Percentiles rank a stretch among this genome's conserved stretches.
These are phyloP conservation scores for Vultur gryphus DNA, from an alignment of 2,797 vertebrate genomes.

Conservation along the genomic window DNA sequence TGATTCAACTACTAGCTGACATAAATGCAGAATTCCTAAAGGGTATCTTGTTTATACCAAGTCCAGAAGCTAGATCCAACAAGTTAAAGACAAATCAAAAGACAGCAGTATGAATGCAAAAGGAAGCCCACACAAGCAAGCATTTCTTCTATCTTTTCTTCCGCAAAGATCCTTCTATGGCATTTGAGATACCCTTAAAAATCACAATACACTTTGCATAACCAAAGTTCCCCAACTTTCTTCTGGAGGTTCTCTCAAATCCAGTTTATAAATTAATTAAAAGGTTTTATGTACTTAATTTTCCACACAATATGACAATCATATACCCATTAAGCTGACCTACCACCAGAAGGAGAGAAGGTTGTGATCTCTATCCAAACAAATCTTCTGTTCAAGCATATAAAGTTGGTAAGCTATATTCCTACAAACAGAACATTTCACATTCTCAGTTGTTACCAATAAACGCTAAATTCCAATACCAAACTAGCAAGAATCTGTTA, in stretches of 20 bases:
- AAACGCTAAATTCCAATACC: neutral
- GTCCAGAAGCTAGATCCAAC: neutral
- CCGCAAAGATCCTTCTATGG: neutral
- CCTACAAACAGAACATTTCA: neutral
- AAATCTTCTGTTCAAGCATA: neutral
- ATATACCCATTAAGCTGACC: neutral
- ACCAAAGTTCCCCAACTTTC: neutral
- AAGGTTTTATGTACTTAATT: neutral
- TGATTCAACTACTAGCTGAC: neutral
- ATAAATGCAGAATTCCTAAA: slow-evolving; percentile 1
- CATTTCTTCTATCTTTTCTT: neutral
- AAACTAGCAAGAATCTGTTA: neutral
- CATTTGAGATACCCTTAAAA: neutral
- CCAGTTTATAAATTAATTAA: neutral
- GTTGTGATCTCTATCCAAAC: neutral
- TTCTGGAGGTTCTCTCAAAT: neutral
- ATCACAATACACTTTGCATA: neutral
- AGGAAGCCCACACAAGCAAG: neutral
- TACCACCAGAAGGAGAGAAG: neutral
- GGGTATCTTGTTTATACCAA: neutral
- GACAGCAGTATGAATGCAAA: neutral
- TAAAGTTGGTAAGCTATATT: neutral
- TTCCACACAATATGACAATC: neutral
- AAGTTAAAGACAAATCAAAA: neutral
- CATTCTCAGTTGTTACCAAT: neutral